Evolutionary conservation across 1,140 invertebrate genomes (phyloP), one percentile per base, ranked within the genome.

Genomic region (Mycetomoellerius zeteki): DNA sequence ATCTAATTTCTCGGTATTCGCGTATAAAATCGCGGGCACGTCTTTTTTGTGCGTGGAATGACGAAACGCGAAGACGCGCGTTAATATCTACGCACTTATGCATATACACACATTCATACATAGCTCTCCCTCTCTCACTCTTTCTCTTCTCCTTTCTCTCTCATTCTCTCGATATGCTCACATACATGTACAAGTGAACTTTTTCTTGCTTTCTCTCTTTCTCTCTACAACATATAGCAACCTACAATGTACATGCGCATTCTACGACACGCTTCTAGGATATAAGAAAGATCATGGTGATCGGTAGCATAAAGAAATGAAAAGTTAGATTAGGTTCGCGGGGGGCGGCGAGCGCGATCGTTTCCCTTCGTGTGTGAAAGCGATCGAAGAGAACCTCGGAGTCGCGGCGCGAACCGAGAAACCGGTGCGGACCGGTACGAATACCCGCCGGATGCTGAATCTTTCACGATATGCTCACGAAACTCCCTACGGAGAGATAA

Each of bases 221-320:
- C 86, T 81, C 37, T 67, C 64, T 84, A 75, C 50, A 0, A 75
- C 24, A 58, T 73, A 88, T 27, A 58, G 69, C 60, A 52, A 64
- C 37, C 75, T 90, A 90, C 43, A 81, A 87, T 90, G 73, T 89
- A 90, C 89, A 89, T 43, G 27, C 30, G n/a, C 27, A 43, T 27
- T 27, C 6, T 37, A 90, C 21, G n/a, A 50, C 47, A 84, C n/a
- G 81, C 60, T 60, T 24, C 47, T 86, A 86, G 30, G 14, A 69
- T 78, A 90, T 62, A 30, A 88, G 73, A 81, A 82, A 62, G 21
- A 71, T 73, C 86, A 85, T 62, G 80, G 67, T 19, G 67, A 60
- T 4, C 30, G 3, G 14, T 30, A 21, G 52, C 24, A 12, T 54
- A 27, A 73, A 30, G 37, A 50, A 71, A 33, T 24, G 50, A 54